Evolutionary conservation across 2,113 vertebrate species (phyloP).

Genomic region (Takifugu bimaculatus): DNA sequence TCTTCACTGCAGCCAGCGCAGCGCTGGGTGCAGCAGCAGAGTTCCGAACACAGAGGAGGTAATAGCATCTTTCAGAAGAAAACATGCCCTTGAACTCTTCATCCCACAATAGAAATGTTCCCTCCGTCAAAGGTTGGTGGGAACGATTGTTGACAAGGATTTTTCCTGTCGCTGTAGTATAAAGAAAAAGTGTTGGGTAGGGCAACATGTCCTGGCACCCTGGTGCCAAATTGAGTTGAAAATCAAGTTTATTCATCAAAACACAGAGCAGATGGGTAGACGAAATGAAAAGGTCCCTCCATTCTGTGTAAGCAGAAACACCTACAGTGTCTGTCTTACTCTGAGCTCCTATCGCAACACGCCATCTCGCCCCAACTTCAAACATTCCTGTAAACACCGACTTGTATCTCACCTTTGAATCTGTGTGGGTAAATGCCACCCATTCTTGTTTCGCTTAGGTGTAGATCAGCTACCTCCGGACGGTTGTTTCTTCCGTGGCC

Average conservation of each 20-base stretch:
- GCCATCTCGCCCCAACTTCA: constrained; percentile 69
- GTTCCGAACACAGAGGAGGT: constrained; percentile 22
- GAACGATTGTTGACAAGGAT: too few relatives aligned
- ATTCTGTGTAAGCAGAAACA: constrained; percentile 56
- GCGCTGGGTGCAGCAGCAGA: constrained; percentile 18
- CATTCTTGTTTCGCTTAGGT: constrained; percentile 61
- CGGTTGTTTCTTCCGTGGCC: constrained; percentile 61
- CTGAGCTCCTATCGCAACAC: constrained; percentile 55
- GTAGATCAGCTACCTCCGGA: constrained; percentile 53
- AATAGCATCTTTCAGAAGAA: constrained; percentile 17
- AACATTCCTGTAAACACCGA: constrained; percentile 73
- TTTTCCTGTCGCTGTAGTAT: neutral
- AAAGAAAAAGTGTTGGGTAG: constrained; percentile 44
- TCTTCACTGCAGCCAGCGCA: constrained; percentile 34
- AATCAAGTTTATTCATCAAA: constrained; percentile 50
- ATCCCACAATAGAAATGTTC: neutral
- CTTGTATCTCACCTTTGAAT: constrained; percentile 70
- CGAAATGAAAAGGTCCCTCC: constrained; percentile 61
- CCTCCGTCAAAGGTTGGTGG: too few relatives aligned
- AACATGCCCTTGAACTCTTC: constrained; percentile 11
- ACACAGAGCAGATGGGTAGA: constrained; percentile 45
- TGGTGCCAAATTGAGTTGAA: constrained; percentile 57
- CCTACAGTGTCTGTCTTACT: constrained; percentile 44
- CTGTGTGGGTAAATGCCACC: constrained; percentile 68
- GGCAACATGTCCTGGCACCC: constrained; percentile 45